phyloP scores from a whole-genome alignment of 2,113 vertebrate species.

The Dipodomys spectabilis region DNA sequence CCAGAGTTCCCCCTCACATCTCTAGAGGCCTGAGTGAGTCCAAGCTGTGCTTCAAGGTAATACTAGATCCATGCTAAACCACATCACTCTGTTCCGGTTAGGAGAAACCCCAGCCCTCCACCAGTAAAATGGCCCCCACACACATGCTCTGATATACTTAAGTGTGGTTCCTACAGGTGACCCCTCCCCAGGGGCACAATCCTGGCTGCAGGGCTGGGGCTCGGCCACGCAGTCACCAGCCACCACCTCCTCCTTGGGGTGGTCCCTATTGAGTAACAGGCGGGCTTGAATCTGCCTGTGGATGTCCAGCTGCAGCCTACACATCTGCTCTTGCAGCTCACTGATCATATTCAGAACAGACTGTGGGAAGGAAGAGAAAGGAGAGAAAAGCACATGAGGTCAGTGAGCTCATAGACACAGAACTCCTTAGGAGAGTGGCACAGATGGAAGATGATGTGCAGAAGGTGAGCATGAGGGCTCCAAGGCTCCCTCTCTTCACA shows the following conservation, averaged over 20 bases:
- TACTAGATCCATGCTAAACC: slow-evolving; percentile 54
- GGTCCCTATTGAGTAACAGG: slow-evolving; percentile 89
- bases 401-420: neutral
- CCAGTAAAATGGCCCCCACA: slow-evolving; percentile 67
- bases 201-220: slow-evolving; percentile 86
- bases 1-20: neutral
- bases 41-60: neutral
- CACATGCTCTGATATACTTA: slow-evolving; percentile 87
- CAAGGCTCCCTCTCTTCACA: neutral
- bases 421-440: neutral
- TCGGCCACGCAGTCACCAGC: slow-evolving; percentile 43
- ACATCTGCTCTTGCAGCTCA: slow-evolving; percentile 99
- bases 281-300: slow-evolving; percentile 96
- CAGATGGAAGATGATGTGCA: neutral
- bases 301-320: slow-evolving; percentile 97
- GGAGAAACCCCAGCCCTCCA: slow-evolving; percentile 68
- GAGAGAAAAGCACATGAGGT: slow-evolving; percentile 57
- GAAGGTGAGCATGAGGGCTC: neutral
- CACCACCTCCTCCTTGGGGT: slow-evolving; percentile 77
- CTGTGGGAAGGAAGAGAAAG: slow-evolving; percentile 87
- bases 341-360: slow-evolving; percentile 98
- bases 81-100: slow-evolving; percentile 77
- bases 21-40: neutral
- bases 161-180: slow-evolving; percentile 91
- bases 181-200: slow-evolving; percentile 87